Percentiles rank a stretch among this genome's conserved stretches.
These are phyloP conservation scores for Malurus splendens DNA, from an alignment of 2,797 vertebrate genomes.

Conservation along the genomic window DNA sequence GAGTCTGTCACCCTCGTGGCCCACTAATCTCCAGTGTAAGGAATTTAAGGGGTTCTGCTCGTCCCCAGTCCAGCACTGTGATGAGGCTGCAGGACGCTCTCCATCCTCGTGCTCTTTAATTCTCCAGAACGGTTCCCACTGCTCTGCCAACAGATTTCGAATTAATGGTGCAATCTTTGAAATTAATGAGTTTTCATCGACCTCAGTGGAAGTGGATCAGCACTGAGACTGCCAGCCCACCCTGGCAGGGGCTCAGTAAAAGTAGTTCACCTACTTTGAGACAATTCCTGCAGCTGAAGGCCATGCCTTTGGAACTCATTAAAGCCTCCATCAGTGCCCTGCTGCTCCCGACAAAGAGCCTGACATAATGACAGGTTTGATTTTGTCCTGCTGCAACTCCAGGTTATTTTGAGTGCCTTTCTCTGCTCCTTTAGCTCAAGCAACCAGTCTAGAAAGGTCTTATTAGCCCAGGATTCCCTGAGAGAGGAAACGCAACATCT, in stretches of 20 bases:
- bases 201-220: slow-evolving; percentile 17
- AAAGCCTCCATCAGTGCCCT: not conserved
- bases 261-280: not conserved
- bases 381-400: not conserved
- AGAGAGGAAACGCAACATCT: not conserved
- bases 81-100: not conserved
- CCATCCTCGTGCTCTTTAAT: not conserved
- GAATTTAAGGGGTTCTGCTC: not conserved
- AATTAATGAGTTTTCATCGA: slow-evolving; percentile 19
- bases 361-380: not conserved
- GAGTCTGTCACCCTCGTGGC: rapidly evolving
- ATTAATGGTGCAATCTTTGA: not conserved
- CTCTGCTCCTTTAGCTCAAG: not conserved
- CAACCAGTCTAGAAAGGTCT: not conserved
- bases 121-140: not conserved
- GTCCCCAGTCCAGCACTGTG: not conserved
- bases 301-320: not conserved
- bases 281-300: not conserved
- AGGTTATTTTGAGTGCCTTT: not conserved
- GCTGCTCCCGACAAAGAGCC: not conserved
- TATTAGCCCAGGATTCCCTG: not conserved
- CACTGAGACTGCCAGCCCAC: not conserved
- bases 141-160: not conserved
- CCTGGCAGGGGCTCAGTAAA: not conserved
- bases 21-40: not conserved